Evolutionary conservation across 2,888 invertebrate species (phyloP), one percentile per base, ranked within the genome.

Genomic region (Pachydiplax longipennis): DNA sequence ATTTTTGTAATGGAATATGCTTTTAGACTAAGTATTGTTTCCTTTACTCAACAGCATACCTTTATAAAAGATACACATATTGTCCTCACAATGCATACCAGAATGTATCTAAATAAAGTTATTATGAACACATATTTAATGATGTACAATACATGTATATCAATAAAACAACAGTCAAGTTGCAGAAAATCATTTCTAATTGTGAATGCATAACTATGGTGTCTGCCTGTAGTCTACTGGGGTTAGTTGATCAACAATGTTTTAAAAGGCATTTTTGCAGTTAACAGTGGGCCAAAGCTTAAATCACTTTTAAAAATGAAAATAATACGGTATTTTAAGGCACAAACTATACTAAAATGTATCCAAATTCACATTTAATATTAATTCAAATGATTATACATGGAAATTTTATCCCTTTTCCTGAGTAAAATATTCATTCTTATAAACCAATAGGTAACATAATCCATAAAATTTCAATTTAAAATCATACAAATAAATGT

Each of bases 41-140:
- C 87, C 61, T 65, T 65, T 87, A 61, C 65, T 87, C 87, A 87
- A 87, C 87, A 87, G 87, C 87, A 87, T 87, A 87, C 87, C 87
- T 87, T 87, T 87, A 87, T 87, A 87, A 87, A 87, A 87, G 87
- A 87, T 87, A 87, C 87, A 87, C 87, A 87, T 87, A 87, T 87
- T 87, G 87, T 87, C 87, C 87, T 87, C 87, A 87, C 87, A 61
- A 87, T 87, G 58, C 87, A 87, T 87, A 65, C 87, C 87, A 87
- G 87, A 87, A 61, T 87, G 87, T 87, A 87, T 87, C 87, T 87
- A 87, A 87, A 87, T 87, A 87, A 87, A 87, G 61, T 87, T n/a
- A 83, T 83, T 83, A 87, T 87, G 87, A 87, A 87, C 87, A 87
- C 87, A 87, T 87, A 87, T 87, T 65, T 65, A 87, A 61, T 87